phyloP scores from a whole-genome alignment of 2,888 invertebrate genomes.

The Myopa testacea region DNA sequence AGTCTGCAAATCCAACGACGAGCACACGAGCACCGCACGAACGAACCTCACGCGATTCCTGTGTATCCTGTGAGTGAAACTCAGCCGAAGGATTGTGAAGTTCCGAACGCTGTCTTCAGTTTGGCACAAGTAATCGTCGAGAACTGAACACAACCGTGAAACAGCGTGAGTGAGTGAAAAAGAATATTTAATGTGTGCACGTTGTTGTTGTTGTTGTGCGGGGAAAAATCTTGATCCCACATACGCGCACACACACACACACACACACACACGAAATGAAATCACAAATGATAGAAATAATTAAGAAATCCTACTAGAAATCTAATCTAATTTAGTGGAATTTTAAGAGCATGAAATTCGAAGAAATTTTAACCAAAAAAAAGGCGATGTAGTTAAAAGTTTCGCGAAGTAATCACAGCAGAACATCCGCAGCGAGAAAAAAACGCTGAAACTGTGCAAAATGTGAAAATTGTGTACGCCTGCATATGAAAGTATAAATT shows the following conservation, averaged over 20 bases:
- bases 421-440: conserved; percentile 1
- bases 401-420: background rate
- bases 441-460: conserved; percentile 21
- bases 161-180: conserved; percentile 23
- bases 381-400: background rate
- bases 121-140: conserved; percentile 60
- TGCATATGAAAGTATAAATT: conserved; percentile 46
- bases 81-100: conserved; percentile 2
- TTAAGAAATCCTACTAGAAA: background rate
- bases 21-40: background rate
- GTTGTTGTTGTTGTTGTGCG: conserved; percentile 18
- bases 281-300: background rate
- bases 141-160: conserved; percentile 49
- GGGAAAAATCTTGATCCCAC: conserved; percentile 31
- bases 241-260: conserved; percentile 31
- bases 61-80: conserved; percentile 35
- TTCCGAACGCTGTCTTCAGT: conserved; percentile 49
- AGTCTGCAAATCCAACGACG: background rate
- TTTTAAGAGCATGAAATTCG: background rate
- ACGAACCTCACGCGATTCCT: conserved; percentile 14
- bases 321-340: background rate
- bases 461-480: conserved; percentile 41
- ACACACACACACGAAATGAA: background rate
- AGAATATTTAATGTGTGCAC: conserved; percentile 46
- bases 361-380: background rate